Evolutionary conservation across 2,113 vertebrate genomes (phyloP), one percentile per base, ranked within the genome.

Genomic region (Hystrix brachyura): DNA sequence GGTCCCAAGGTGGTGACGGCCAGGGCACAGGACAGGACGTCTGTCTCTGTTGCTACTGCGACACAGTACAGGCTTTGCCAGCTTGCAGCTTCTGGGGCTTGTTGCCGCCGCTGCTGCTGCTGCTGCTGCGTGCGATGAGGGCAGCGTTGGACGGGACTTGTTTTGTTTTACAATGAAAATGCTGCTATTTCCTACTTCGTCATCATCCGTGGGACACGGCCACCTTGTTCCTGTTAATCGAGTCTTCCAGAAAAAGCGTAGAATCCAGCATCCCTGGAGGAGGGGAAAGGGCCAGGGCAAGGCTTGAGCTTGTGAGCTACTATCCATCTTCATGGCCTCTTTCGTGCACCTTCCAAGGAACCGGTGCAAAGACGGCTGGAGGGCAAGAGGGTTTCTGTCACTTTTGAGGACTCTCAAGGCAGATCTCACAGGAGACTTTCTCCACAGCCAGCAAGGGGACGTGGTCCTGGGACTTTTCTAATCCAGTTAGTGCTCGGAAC

Each of bases 161-260:
- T 79, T 91, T 91, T 46, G 43, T 94, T 96, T 91, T 55, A 51
- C 17, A 64, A 1, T 34, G 74, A 76, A 87, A 80, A 43, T n/a
- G 65, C 4, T 85, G 0, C 51, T 64, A 43, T 81, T 90, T 93
- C 62, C 38, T 84, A 27, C 19, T 60, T 48, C 62, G 3, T 65
- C 59, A 71, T 59, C 5, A 32, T 76, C 53, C 62, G 4, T 43
- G 51, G 88, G 17, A n/a, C 71, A 71, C 76, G 9, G 7, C 34
- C 3, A 46, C 82, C 79, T 96, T 67, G 15, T 65, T 90, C 71
- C 9, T 15, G 19, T 59, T 48, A 59, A 78, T 60, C 76, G 85
- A 80, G 34, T 2, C 25, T 90, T 64, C 69, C 76, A 59, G 59
- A 85, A 95, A 84, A 91, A 91, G 27, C 7, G 55, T 55, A 85